Evolutionary conservation across 2,113 vertebrate genomes (phyloP).

Genomic region (Catharus bicknelli): DNA sequence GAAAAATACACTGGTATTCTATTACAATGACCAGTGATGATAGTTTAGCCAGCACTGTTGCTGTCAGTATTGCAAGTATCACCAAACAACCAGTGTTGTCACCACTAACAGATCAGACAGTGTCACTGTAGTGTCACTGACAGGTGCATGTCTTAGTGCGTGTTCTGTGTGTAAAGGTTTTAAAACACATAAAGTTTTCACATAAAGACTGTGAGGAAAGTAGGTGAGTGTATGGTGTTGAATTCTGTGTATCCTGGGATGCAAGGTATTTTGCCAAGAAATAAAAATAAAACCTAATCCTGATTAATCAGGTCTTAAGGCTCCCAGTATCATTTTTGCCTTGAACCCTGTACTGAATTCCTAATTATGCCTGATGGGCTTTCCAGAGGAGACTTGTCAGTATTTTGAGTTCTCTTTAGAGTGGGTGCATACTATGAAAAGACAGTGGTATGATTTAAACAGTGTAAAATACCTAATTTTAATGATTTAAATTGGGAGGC

Average conservation of each 20-base stretch:
- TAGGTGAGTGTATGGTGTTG: neutral
- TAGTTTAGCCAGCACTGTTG: neutral
- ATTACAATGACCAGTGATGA: neutral
- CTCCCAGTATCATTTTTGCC: neutral
- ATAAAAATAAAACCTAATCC: neutral
- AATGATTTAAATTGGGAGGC: neutral
- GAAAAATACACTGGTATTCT: neutral
- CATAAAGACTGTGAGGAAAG: accelerated
- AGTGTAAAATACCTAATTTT: neutral
- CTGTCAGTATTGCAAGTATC: neutral
- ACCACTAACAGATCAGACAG: neutral
- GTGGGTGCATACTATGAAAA: neutral
- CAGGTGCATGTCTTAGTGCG: neutral
- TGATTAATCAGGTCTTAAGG: neutral
- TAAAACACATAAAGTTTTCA: neutral
- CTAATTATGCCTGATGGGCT: neutral
- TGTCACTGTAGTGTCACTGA: neutral
- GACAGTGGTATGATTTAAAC: neutral
- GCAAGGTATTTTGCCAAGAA: neutral
- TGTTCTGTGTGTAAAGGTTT: neutral
- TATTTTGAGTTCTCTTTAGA: neutral
- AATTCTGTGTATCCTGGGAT: neutral
- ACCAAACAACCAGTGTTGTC: neutral
- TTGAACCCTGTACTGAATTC: neutral
- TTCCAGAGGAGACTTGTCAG: neutral